phyloP scores from a whole-genome alignment of 2,113 vertebrate species.

The Procavia capensis region DNA sequence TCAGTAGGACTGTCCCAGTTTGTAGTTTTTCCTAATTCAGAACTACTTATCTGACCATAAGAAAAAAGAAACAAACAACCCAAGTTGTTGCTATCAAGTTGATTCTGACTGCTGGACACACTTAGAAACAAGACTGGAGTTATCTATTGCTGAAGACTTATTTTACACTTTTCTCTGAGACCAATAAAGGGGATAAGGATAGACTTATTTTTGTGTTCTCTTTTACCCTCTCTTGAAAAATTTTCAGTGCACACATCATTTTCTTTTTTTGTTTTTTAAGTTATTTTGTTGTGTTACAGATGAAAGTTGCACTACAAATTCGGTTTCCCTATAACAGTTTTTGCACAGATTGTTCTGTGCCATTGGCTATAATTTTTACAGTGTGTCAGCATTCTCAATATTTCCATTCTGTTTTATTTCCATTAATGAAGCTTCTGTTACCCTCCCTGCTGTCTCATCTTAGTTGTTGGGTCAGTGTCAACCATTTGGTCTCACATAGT shows the following conservation, averaged over 20 bases:
- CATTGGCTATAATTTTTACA: too few species aligned
- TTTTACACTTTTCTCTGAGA: constrained; percentile 23
- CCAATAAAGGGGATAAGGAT: background rate
- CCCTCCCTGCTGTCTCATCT: too few species aligned
- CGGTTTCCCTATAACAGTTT: too few species aligned
- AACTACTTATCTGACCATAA: background rate
- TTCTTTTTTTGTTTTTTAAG: too few species aligned
- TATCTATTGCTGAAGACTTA: background rate
- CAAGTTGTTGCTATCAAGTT: background rate
- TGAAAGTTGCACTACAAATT: too few species aligned
- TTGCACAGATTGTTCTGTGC: too few species aligned
- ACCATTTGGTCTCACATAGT: too few species aligned
- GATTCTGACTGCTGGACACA: background rate
- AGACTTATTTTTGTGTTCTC: constrained; percentile 43
- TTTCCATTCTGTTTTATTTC: too few species aligned
- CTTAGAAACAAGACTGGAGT: constrained; percentile 23
- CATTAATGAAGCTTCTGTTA: too few species aligned
- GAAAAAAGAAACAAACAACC: background rate
- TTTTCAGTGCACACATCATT: constrained; percentile 15
- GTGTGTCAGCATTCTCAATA: too few species aligned
- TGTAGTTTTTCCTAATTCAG: background rate
- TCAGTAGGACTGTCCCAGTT: background rate
- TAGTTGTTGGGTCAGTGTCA: too few species aligned
- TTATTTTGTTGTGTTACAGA: too few species aligned
- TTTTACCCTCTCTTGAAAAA: constrained; percentile 23